phyloP scores from a whole-genome alignment of 2,888 invertebrate genomes.

The Anticlea derivata region DNA sequence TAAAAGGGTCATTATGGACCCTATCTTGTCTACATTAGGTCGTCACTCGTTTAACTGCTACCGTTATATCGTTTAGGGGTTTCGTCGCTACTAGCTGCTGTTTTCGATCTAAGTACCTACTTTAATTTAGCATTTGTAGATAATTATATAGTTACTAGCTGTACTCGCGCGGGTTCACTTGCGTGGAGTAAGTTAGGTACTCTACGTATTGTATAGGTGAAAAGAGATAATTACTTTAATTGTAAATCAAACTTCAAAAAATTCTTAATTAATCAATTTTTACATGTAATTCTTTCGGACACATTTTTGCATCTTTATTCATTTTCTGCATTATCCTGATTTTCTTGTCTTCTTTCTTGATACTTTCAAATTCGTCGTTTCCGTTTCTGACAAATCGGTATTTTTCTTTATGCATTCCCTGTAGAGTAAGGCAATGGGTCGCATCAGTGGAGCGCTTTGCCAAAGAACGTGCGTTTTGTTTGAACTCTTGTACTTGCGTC shows the following conservation, averaged over 20 bases:
- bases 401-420: conserved; percentile 7
- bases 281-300: neutral
- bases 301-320: neutral
- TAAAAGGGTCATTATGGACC: conserved; percentile 53
- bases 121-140: conserved; percentile 2
- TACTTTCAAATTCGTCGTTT: no score
- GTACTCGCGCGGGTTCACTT: no score
- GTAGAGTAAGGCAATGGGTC: conserved; percentile 9
- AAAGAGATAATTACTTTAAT: no score
- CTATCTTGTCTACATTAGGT: conserved; percentile 49
- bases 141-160: no score
- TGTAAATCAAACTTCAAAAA: neutral
- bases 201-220: no score
- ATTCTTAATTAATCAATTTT: no score
- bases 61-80: conserved; percentile 26
- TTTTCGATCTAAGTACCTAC: conserved; percentile 5
- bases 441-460: conserved; percentile 8
- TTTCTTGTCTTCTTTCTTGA: no score
- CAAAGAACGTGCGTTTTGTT: conserved; percentile 7
- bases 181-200: no score
- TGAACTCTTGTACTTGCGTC: conserved; percentile 8
- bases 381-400: neutral
- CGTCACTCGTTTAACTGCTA: conserved; percentile 39
- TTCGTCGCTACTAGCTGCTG: conserved; percentile 17
- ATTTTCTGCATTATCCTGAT: no score